Evolutionary conservation across 2,113 vertebrate species (phyloP), one percentile per base, ranked within the genome.

Genomic region (Centrocercus urophasianus): DNA sequence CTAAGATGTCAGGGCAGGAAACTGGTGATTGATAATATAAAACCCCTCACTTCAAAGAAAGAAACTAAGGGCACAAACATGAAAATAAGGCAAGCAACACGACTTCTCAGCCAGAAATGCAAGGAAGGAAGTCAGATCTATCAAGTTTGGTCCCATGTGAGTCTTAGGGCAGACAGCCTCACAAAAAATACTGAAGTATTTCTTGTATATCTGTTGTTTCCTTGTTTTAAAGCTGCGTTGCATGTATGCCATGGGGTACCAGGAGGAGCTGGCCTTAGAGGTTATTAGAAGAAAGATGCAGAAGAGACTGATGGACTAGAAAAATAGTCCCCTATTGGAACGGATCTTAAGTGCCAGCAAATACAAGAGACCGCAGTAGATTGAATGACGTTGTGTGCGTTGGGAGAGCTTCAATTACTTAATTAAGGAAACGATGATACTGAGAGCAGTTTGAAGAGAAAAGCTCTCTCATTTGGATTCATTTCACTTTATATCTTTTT

Each of bases 401-500:
- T 95, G 95, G 93, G 95, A 94, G 88, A 94, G 88, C 93, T 97
- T 97, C 95, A 95, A 93, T 96, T 96, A 93, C 95, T 97, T 96
- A 96, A 97, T 97, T 96, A 97, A 97, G 95, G 91, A 52, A 94
- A 96, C 38, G 10, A 95, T 92, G 93, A 97, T 95, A 94, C 94
- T 0, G 1, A 96, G 83, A 91, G 95, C 0, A 2, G 91, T 93
- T 95, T 88, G 95, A 92, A 88, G 89, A 95, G 85, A 94, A 96
- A 95, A 93, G 89, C 95, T 95, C 91, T 96, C 95, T 94, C 93
- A 75, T 95, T 96, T 95, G 93, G 96, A 97, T 96, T 94, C 69
- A 91, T 97, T 96, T 93, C 90, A 95, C 84, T 96, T 96, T 94
- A 96, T 96, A 95, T 95, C 93, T 97, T 96, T 96, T 96, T 96